These are phyloP conservation scores for Oenanthe oenanthe DNA, from an alignment of 2,113 vertebrate species.

Conservation along the genomic window DNA sequence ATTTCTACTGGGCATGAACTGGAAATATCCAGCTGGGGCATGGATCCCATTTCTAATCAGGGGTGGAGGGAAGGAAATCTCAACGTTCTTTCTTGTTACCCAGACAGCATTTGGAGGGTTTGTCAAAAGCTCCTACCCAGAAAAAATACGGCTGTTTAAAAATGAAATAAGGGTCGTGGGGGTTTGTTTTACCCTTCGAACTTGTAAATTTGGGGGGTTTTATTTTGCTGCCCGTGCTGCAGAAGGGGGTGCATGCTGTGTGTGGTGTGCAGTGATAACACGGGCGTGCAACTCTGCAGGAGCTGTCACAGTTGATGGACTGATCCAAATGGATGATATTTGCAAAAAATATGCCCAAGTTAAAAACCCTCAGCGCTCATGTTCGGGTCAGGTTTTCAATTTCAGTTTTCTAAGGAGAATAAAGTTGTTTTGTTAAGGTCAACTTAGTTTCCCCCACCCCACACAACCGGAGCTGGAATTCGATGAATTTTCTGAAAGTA, in stretches of 20 bases:
- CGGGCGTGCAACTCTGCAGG: neutral
- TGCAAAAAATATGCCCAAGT: neutral
- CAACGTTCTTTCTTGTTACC: neutral
- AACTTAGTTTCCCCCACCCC: neutral
- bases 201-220: conserved; percentile 30
- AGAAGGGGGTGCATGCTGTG: neutral
- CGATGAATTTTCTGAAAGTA: conserved; percentile 22
- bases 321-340: conserved; percentile 55
- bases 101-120: neutral
- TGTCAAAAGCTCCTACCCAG: neutral
- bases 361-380: neutral
- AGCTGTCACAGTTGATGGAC: conserved; percentile 73
- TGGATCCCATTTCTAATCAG: conserved; percentile 46
- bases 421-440: neutral
- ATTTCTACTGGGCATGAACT: conserved; percentile 49
- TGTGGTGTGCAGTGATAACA: neutral
- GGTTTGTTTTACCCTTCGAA: neutral
- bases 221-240: fast-evolving
- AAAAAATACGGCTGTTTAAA: neutral
- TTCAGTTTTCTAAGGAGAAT: conserved; percentile 44
- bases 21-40: conserved; percentile 19
- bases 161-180: neutral
- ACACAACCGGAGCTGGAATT: neutral
- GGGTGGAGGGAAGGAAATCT: neutral
- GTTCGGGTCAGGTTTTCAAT: conserved; percentile 7